phyloP scores from a whole-genome alignment of 2,797 vertebrate species.

The Phrynocephalus forsythii region DNA sequence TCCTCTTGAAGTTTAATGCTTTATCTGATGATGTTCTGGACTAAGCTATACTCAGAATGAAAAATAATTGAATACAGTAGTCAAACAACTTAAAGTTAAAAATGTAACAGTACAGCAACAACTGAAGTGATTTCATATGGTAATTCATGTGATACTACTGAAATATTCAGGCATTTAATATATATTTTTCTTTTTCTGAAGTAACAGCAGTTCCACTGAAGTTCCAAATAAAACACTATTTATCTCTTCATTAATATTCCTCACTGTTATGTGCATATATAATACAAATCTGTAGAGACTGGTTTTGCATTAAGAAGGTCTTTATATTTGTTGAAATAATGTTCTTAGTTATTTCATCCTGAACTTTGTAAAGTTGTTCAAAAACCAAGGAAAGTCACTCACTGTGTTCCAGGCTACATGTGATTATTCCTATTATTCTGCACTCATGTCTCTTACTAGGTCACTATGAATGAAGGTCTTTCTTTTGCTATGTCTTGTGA shows the following conservation, averaged over 20 bases:
- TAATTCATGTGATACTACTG: not conserved
- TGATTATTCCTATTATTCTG: not conserved
- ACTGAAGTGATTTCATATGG: not conserved
- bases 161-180: not conserved
- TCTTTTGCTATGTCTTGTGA: not conserved
- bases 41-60: constrained; percentile 32
- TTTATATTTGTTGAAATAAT: constrained; percentile 39
- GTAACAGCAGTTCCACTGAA: constrained; percentile 27
- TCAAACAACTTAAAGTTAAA: not conserved
- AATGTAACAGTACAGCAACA: not conserved
- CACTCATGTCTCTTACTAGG: not conserved
- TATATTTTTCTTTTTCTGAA: not conserved
- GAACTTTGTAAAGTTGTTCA: constrained; percentile 37
- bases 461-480: not conserved
- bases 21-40: constrained; percentile 13
- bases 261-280: constrained; percentile 44
- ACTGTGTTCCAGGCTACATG: not conserved
- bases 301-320: constrained; percentile 13
- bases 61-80: too few species aligned
- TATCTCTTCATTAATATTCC: constrained; percentile 55
- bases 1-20: not conserved
- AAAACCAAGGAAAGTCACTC: not conserved
- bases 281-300: constrained; percentile 32
- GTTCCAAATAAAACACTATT: constrained; percentile 20
- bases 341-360: constrained; percentile 12